phyloP scores from a whole-genome alignment of 2,888 invertebrate species.

The Agonopterix heracliana region DNA sequence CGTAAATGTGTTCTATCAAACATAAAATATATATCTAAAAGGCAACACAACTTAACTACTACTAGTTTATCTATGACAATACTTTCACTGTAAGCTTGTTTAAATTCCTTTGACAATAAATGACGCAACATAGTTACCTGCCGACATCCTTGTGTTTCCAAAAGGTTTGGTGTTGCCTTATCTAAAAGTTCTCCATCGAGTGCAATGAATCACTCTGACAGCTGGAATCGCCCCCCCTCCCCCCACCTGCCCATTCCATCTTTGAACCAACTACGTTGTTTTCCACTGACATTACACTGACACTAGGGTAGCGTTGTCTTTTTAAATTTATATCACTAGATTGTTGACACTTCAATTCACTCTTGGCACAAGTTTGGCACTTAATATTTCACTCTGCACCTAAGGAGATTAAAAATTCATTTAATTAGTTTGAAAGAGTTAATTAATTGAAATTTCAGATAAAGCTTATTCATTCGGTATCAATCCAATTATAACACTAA shows the following conservation, averaged over 20 bases:
- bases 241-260: conserved; percentile 65
- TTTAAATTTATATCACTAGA: conserved; percentile 10
- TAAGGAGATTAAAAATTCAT: not conserved
- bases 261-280: conserved; percentile 46
- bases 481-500: not conserved
- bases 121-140: conserved; percentile 47
- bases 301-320: not conserved
- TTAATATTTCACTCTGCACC: not conserved
- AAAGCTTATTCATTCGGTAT: not conserved
- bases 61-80: not conserved
- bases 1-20: not conserved
- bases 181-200: conserved; percentile 34
- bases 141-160: conserved; percentile 52
- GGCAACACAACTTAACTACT: not conserved
- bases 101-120: not conserved
- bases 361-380: conserved; percentile 7
- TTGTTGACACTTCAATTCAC: conserved; percentile 18
- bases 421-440: not conserved
- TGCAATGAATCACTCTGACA: conserved; percentile 38
- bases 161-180: too few relatives aligned
- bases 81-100: not conserved
- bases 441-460: not conserved
- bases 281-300: conserved; percentile 46
- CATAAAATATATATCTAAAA: not conserved
- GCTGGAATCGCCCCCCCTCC: conserved; percentile 31